A percentile compares a stretch with the other conserved stretches of the same genome.
These are phyloP conservation scores for Axis porcinus DNA, from an alignment of 2,113 vertebrate genomes.

Conservation along the genomic window DNA sequence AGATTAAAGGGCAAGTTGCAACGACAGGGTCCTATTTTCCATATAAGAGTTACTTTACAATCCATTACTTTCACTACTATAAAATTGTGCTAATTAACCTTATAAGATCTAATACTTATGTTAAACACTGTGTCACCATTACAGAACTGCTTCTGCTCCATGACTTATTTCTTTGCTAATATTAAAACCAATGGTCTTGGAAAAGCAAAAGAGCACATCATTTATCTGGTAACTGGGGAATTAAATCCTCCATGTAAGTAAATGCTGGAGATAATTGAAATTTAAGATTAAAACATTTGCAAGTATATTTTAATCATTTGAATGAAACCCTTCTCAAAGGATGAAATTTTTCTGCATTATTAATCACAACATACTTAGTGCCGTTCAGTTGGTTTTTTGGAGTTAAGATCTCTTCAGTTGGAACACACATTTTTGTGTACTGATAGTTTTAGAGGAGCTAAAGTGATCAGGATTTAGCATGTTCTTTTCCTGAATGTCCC, in stretches of 20 bases:
- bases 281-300: slow-evolving; percentile 21
- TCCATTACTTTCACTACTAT: background rate
- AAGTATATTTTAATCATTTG: slow-evolving; percentile 38
- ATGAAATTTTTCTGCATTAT: slow-evolving; percentile 10
- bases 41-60: background rate
- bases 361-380: background rate
- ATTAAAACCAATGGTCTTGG: background rate
- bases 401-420: background rate
- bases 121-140: background rate
- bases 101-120: background rate
- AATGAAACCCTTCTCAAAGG: slow-evolving; percentile 8
- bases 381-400: background rate
- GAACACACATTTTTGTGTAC: background rate
- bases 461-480: background rate
- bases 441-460: background rate
- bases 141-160: background rate
- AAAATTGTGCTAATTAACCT: slow-evolving; percentile 28
- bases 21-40: background rate
- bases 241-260: background rate
- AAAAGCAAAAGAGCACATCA: background rate
- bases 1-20: background rate
- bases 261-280: slow-evolving; percentile 28
- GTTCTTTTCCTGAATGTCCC: background rate
- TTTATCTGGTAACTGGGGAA: background rate
- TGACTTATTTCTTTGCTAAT: background rate